These are phyloP conservation scores for Arctocebus calabarensis DNA, from an alignment of 2,797 vertebrate species.

Conservation along the genomic window DNA sequence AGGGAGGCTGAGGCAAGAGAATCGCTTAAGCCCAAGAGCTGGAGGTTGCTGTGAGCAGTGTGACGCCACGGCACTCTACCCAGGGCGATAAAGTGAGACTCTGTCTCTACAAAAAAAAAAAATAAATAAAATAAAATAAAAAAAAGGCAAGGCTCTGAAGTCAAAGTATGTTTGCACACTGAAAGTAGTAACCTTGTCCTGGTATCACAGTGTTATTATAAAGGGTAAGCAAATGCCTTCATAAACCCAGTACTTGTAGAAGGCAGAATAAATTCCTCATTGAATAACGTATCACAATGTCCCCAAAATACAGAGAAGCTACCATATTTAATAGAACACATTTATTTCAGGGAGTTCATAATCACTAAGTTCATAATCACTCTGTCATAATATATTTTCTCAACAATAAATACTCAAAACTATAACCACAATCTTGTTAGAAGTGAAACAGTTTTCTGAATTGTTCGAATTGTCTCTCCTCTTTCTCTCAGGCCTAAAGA, in stretches of 20 bases:
- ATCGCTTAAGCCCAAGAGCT: no score
- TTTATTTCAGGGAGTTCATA: conserved; percentile 4
- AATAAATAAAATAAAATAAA: no score
- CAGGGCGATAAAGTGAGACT: no score
- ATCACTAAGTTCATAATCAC: not conserved
- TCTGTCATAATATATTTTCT: not conserved
- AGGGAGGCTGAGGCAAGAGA: no score
- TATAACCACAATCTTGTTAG: not conserved
- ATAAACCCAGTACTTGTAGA: not conserved
- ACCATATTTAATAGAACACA: not conserved
- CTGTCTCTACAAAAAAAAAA: no score
- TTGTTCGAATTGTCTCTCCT: not conserved
- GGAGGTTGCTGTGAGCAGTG: no score
- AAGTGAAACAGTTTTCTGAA: not conserved
- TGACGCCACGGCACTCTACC: no score
- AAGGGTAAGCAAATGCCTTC: not conserved
- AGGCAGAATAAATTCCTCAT: not conserved
- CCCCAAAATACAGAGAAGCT: not conserved
- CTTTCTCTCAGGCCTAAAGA: not conserved
- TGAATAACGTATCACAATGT: not conserved
- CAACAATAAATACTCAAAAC: conserved; percentile 17
- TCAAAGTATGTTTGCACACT: not conserved
- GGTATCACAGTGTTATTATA: not conserved
- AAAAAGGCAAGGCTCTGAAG: not conserved
- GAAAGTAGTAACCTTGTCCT: not conserved